phyloP scores from a whole-genome alignment of 2,888 invertebrate species.

The Beris morrisii region DNA sequence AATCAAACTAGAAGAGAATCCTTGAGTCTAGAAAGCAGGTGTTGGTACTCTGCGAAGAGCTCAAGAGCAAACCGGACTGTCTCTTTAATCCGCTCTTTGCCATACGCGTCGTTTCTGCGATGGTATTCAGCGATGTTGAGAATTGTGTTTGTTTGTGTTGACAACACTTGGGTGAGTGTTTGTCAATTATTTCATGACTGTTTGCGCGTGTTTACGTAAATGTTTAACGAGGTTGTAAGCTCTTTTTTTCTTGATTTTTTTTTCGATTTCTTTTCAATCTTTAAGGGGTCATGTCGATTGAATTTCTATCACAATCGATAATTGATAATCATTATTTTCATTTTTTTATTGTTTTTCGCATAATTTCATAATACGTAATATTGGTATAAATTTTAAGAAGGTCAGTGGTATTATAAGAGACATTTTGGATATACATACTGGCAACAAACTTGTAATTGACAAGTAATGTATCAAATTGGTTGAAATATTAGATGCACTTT shows the following conservation, averaged over 20 bases:
- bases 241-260: slow-evolving; percentile 1
- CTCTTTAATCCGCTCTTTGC: slow-evolving; percentile 1
- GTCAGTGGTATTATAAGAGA: no score
- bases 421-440: no score
- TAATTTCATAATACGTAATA: no score
- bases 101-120: slow-evolving; percentile 10
- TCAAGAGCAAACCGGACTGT: background rate
- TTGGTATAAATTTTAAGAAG: no score
- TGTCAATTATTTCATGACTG: slow-evolving; percentile 32
- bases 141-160: slow-evolving; percentile 25
- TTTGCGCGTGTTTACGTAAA: slow-evolving; percentile 32
- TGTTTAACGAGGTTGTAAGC: slow-evolving; percentile 32
- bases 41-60: background rate
- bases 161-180: slow-evolving; percentile 25
- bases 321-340: slow-evolving; percentile 21
- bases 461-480: no score
- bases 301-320: slow-evolving; percentile 19
- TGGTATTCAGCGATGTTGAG: background rate
- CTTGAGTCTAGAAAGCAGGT: slow-evolving; percentile 12
- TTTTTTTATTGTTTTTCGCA: background rate
- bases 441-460: no score
- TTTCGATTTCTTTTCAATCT: slow-evolving; percentile 2
- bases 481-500: no score
- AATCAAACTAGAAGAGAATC: no score
- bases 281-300: slow-evolving; percentile 5